Base-by-base conservation (phyloP, 1,140 invertebrate genomes). In the Drosophila chauvacae region DNA sequence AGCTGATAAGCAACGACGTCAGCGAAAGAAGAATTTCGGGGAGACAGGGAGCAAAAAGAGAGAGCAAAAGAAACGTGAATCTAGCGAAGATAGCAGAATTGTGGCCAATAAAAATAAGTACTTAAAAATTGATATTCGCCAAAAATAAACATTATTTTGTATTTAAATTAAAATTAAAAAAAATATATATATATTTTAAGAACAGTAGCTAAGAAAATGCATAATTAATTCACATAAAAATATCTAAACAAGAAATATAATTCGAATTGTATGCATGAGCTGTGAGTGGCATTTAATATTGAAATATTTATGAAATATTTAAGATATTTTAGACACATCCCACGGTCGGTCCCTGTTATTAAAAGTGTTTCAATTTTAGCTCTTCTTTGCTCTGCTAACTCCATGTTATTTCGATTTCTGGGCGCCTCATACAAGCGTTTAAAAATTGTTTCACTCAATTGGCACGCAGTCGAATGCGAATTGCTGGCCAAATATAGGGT, bases 1-100 rank as follows among this genome's bases (percentile, higher is more conserved):
- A 63, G 59, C 63, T 66, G 58, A 65, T 65, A 61, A 45, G 57
- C 63, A 60, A 45, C 58, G 44, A 61, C 58, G 58, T 61, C 44
- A 61, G 58, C 20, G 58, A 51, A 51, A 64, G 37, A 33, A 42
- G 51, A 64, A 35, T 59, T 58, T 18, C 16, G 18, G 18, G 28
- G 14, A 18, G 18, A 18, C 13, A 59, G 28, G 10, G 11, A 16
- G 14, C 7, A 45, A 20, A 47, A 42, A 26, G 26, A 50, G 5
- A 26, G 47, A 30, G 5, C 11, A 41, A 26, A 44, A 28, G 35
- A 44, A 44, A 44, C 26, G 37, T 26, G 18, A 58, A 58, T 42
- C 37, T n/a, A 26, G 56, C 16, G 13, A 58, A 42, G 56, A 58
- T 58, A 58, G 56, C 56, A 6, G 26, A n/a, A 41, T 23, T 55